Evolutionary conservation across 2,888 invertebrate genomes (phyloP), one percentile per base, ranked within the genome.

Genomic region (Venusia cambrica): DNA sequence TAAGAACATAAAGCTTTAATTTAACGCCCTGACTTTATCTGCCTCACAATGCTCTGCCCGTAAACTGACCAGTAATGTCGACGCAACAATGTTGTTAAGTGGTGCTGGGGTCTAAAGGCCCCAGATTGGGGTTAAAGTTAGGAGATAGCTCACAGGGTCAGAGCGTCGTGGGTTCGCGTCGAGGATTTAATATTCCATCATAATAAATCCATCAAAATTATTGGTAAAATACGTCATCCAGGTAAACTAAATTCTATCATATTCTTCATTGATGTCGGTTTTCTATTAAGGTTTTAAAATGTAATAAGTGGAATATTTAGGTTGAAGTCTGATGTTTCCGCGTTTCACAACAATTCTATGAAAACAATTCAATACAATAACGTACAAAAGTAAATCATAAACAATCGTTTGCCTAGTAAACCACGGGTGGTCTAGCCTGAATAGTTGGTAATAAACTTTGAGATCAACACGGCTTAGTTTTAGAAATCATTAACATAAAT

Each of bases 21-120:
- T 27, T 36, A 32, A 27, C 33, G 27, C 8, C 19, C 22, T 12
- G 25, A 11, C 16, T 42, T 31, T 31, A 38, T 28, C 29, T 20
- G 5, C 9, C 15, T 7, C 15, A 38, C 38, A 34, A 27, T 21
- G 37, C 26, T 4, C 7, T 5, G 12, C 2, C 26, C 19, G 27
- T 42, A 33, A 33, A 25, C 19, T 31, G 34, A 42, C 42, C 42
- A 5, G 27, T 28, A 27, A 32, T 24, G 19, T 10, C n/a, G 5
- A 18, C 17, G 10, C 10, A 18, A 42, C 42, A 38, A 19, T 42
- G 42, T 42, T 27, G 33, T 24, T 27, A 22, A 34, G 41, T 34
- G 38, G 27, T 27, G 5, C 28, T 24, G 1, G 27, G 24, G 19
- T 10, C 10, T 13, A n/a, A 17, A 31, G 7, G 22, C 10, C 30